Conservation (phyloP, 2,797 vertebrate species). For the Taenioides sp. region DNA sequence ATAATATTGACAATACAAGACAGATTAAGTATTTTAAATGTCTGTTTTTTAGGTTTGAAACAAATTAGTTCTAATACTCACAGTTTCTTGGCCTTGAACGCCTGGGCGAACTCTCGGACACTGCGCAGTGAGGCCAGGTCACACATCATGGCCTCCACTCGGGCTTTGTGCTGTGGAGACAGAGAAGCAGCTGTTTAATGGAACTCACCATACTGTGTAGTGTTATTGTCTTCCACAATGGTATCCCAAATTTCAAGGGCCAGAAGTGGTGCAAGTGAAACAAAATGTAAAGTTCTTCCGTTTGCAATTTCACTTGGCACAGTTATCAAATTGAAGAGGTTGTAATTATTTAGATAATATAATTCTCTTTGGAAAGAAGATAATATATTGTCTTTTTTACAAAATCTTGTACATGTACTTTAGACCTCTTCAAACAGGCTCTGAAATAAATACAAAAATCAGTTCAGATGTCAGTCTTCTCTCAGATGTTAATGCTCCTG, state of each 20-base stretch:
- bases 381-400: too few species aligned
- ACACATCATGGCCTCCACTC: slow-evolving; percentile 91
- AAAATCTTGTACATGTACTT: too few species aligned
- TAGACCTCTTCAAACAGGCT: too few species aligned
- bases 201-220: neutral
- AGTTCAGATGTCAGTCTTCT: too few species aligned
- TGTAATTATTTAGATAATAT: too few species aligned
- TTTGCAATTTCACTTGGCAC: too few species aligned
- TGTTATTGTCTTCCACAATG: neutral
- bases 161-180: slow-evolving; percentile 88
- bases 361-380: too few species aligned
- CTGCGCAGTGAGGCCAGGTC: slow-evolving; percentile 90
- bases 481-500: too few species aligned
- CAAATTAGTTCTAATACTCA: slow-evolving; percentile 76
- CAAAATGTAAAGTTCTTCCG: neutral
- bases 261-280: neutral
- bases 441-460: too few species aligned
- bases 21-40: too few species aligned
- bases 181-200: slow-evolving; percentile 11
- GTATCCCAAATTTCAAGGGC: neutral
- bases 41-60: neutral
- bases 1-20: neutral
- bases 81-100: slow-evolving; percentile 92
- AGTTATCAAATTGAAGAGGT: too few species aligned
- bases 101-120: slow-evolving; percentile 87